Conservation (phyloP, 2,113 vertebrate genomes). For the Collichthys lucidus region DNA sequence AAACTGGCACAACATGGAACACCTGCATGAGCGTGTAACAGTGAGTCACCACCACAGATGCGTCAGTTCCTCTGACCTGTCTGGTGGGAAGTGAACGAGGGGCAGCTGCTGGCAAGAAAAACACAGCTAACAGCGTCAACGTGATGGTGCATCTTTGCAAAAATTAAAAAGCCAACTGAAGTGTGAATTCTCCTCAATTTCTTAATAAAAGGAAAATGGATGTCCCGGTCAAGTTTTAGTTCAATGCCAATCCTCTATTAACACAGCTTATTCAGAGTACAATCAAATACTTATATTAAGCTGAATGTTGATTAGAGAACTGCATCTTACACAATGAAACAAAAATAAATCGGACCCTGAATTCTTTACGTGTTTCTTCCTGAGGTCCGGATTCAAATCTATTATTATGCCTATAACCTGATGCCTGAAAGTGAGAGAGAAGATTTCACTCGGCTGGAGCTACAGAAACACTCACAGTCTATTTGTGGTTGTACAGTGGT, state of each 20-base stretch:
- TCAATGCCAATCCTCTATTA: not conserved
- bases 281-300: too few relatives aligned
- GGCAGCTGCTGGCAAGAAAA: slow-evolving; percentile 10
- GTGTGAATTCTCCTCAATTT: not conserved
- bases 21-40: slow-evolving; percentile 67
- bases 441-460: not conserved
- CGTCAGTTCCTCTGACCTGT: slow-evolving; percentile 50
- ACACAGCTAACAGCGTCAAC: not conserved
- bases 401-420: not conserved
- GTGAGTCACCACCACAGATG: slow-evolving; percentile 62
- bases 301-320: not conserved
- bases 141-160: not conserved
- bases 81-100: slow-evolving; percentile 45
- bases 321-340: not conserved
- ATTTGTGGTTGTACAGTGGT: not conserved
- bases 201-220: too few relatives aligned
- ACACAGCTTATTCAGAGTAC: not conserved
- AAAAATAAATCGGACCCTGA: not conserved
- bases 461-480: not conserved
- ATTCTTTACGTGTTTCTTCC: not conserved
- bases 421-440: not conserved
- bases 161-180: not conserved
- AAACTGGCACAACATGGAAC: slow-evolving; percentile 47
- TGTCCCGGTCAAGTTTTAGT: not conserved
- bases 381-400: not conserved